Evolutionary conservation across 2,888 invertebrate genomes (phyloP), one percentile per base, ranked within the genome.

Genomic region (Baronia brevicornis): DNA sequence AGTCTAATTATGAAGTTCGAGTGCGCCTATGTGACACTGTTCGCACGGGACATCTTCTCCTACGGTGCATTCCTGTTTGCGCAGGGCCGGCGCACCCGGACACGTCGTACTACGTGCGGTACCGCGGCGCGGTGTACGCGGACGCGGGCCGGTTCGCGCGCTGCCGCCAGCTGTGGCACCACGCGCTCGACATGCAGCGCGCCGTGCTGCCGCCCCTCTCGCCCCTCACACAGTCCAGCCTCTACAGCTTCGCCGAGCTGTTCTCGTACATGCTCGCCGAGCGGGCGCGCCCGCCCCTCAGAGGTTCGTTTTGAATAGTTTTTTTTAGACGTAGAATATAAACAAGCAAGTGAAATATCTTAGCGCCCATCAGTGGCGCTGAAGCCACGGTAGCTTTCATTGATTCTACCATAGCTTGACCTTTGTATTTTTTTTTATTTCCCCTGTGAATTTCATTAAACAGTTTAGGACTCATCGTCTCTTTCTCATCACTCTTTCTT

Each of bases 141-240:
- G 97, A 97, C 77, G 92, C 95, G 43, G 95, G 97, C 2, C 93
- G 96, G 57, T 97, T 97, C 84, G 89, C 90, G 51, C 88, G 93
- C 48, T 98, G 97, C 78, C 95, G 97, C 44, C 91, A 93, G 56
- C 86, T 98, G 43, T 98, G 98, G 98, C 95, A 95, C 75, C 97
- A 98, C 80, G 97, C 97, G 13, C 86, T 98, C 18, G 96, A 96
- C 66, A 96, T 97, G 94, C 97, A 97, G 73, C 95, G 96, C 66
- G 90, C 91, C 42, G 95, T 96, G 82, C 86, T 97, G 46, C 95
- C 96, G 51, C 94, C 97, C 9, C 88, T 98, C 28, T 95, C 95
- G 66, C 94, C 95, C 12, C 94, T 97, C 90, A 97, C 97, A 5
- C 96, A 97, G 70, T 95, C 95, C 64, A 95, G 95, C 43, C 87